phyloP scores from a whole-genome alignment of 2,888 invertebrate genomes.

The Lobophora halterata region DNA sequence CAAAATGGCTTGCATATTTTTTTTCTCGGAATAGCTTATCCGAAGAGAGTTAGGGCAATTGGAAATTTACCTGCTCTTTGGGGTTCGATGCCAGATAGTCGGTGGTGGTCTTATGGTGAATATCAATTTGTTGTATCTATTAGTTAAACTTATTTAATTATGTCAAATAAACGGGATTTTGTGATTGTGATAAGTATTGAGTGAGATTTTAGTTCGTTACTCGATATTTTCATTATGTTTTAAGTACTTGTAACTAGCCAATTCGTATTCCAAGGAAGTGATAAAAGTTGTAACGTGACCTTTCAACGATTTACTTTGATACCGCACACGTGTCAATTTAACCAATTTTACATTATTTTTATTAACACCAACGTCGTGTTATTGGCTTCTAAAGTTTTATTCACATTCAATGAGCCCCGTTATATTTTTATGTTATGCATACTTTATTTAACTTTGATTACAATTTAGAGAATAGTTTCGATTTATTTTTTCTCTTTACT shows the following conservation, averaged over 20 bases:
- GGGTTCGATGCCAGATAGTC: conserved; percentile 46
- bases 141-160: conserved; percentile 26
- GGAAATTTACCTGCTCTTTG: conserved; percentile 63
- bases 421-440: conserved; percentile 31
- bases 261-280: conserved; percentile 16
- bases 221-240: no score
- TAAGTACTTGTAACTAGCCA: conserved; percentile 2
- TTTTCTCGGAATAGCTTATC: conserved; percentile 37
- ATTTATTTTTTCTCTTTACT: conserved; percentile 13
- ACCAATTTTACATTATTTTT: conserved; percentile 16
- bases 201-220: no score
- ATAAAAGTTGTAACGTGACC: conserved; percentile 17
- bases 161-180: conserved; percentile 2
- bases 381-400: conserved; percentile 29
- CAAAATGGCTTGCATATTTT: conserved; percentile 45
- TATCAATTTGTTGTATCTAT: conserved; percentile 37
- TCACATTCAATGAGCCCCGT: conserved; percentile 29
- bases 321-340: conserved; percentile 20
- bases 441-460: conserved; percentile 37
- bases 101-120: conserved; percentile 33
- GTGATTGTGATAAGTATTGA: conserved; percentile 10
- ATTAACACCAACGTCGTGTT: conserved; percentile 23
- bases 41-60: conserved; percentile 50
- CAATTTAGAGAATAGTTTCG: conserved; percentile 17
- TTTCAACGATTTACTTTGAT: conserved; percentile 10